Conservation (phyloP, 2,797 vertebrate genomes). For the Hozukius guyotensis region DNA sequence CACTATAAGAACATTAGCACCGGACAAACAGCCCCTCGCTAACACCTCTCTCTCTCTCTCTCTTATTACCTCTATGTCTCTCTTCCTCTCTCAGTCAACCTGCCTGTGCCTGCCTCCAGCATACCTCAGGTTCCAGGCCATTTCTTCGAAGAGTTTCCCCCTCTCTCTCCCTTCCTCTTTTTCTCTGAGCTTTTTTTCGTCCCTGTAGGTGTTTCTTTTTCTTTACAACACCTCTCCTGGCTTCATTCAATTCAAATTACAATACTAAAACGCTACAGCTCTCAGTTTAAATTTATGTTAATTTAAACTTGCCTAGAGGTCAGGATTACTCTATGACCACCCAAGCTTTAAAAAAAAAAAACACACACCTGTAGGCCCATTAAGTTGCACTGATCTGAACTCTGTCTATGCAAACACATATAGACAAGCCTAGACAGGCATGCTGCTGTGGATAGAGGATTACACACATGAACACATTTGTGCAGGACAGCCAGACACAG, state of each 20-base stretch:
- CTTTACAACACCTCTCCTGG: neutral
- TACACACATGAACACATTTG: neutral
- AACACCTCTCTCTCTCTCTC: no score
- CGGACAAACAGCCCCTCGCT: no score
- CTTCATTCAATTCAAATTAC: neutral
- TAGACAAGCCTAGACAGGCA: constrained; percentile 31
- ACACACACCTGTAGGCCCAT: neutral
- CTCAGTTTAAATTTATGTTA: neutral
- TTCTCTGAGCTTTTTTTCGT: neutral
- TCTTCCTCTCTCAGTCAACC: constrained; percentile 18
- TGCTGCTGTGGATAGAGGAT: neutral
- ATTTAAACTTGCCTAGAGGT: neutral
- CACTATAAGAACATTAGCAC: no score
- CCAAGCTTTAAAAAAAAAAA: neutral
- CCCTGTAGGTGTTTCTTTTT: neutral
- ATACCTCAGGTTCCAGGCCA: constrained; percentile 62
- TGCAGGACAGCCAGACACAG: neutral
- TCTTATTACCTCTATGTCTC: neutral
- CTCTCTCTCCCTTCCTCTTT: neutral
- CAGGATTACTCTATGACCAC: neutral
- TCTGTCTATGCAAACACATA: constrained; percentile 26
- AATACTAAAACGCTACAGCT: neutral
- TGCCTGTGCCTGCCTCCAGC: constrained; percentile 63
- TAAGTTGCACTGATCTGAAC: constrained; percentile 24
- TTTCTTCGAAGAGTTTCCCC: neutral